Conservation (phyloP, 2,113 vertebrate species). For the Cardinalis cardinalis region DNA sequence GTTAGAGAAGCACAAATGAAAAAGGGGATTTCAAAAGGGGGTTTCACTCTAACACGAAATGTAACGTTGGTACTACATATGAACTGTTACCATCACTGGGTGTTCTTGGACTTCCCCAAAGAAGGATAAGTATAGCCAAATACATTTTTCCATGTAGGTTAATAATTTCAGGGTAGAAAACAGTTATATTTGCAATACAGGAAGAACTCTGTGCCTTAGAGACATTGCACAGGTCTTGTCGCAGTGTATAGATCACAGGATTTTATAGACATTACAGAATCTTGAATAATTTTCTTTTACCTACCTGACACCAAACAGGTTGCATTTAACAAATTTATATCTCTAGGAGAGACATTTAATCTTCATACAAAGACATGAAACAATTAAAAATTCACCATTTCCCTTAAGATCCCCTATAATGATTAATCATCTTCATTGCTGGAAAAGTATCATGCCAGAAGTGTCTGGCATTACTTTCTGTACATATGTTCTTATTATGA, state of each 20-base stretch:
- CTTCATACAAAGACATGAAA: conserved; percentile 22
- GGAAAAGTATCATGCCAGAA: conserved; percentile 7
- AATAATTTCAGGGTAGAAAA: not conserved
- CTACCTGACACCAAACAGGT: not conserved
- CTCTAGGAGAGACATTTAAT: not conserved
- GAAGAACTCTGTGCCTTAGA: not conserved
- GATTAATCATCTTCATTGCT: not conserved
- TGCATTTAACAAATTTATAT: not conserved
- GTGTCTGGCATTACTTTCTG: conserved; percentile 5
- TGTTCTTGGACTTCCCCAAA: not conserved
- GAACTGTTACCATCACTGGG: not conserved
- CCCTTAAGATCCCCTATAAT: conserved; percentile 13
- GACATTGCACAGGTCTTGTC: not conserved
- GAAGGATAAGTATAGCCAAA: not conserved
- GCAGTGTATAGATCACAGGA: not conserved
- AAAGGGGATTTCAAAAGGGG: not conserved
- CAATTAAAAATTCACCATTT: not conserved
- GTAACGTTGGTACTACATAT: not conserved
- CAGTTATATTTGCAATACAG: not conserved
- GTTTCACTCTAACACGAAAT: not conserved
- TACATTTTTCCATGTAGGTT: not conserved
- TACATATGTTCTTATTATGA: conserved; percentile 36
- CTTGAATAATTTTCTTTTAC: not conserved
- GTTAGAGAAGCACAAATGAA: not conserved
- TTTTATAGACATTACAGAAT: not conserved